phyloP scores from a whole-genome alignment of 2,113 vertebrate species.

The Miniopterus natalensis region DNA sequence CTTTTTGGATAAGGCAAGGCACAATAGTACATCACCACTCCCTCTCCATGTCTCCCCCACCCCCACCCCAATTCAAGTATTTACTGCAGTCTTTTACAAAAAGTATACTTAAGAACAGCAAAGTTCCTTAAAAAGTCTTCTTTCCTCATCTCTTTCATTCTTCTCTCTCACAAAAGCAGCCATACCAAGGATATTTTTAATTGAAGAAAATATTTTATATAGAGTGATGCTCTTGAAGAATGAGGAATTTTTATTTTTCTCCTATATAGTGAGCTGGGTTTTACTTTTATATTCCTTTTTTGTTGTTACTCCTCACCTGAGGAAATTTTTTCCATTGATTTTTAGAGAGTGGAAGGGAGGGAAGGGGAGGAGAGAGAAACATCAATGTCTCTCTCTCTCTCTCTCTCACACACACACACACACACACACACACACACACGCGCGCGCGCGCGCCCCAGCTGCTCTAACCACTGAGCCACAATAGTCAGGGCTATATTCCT shows the following conservation, averaged over 20 bases:
- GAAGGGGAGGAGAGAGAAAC: too few relatives aligned
- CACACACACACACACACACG: accelerated
- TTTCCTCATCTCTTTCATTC: not conserved
- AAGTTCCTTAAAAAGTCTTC: not conserved
- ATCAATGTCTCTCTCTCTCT: too few relatives aligned
- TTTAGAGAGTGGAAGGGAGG: not conserved
- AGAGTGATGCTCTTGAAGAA: not conserved
- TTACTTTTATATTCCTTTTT: not conserved
- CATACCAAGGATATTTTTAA: not conserved
- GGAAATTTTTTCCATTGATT: not conserved
- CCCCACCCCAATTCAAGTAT: not conserved
- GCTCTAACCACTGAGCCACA: not conserved
- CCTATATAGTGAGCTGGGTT: not conserved
- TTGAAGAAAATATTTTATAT: not conserved
- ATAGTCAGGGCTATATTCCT: not conserved
- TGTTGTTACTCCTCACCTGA: not conserved
- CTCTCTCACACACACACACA: too few relatives aligned
- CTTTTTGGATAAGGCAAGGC: not conserved
- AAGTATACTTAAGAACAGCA: not conserved
- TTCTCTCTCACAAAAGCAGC: not conserved
- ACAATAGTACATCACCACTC: not conserved
- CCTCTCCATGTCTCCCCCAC: accelerated
- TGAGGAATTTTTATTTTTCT: not conserved
- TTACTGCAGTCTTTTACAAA: not conserved
- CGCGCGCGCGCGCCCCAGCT: too few relatives aligned